Evolutionary conservation across 2,113 vertebrate species (phyloP), one percentile per base, ranked within the genome.

Genomic region (Coptodon rendalli): DNA sequence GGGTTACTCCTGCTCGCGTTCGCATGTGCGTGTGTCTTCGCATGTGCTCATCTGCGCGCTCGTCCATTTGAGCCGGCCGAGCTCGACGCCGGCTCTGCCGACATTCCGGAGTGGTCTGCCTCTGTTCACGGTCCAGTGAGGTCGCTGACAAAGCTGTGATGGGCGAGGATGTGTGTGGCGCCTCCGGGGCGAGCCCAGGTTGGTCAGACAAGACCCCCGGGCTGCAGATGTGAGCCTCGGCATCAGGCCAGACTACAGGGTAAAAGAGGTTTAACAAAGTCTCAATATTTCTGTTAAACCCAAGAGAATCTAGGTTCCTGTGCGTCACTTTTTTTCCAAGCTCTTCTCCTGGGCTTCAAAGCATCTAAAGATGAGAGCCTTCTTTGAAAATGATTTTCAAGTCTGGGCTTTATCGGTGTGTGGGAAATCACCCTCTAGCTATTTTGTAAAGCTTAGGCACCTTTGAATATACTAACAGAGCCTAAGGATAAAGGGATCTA

Each of bases 341-440:
- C 87, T 83, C 88, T 87, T 91, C 94, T 93, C 84, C 80, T 57
- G 78, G 91, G 84, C 91, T 94, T 96, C 91, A 96, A 94, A 95
- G 95, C 83, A 78, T 92, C 93, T 92, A 53, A 86, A 93, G 90
- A 91, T 89, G 80, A 90, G 90, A 89, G 87, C 36, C 87, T 56
- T 86, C 94, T 95, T 94, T 96, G 92, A 94, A 96, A 95, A 93
- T 91, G 90, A 94, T 95, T 95, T 94, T 93, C 81, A 90, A 95
- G 89, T 93, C 91, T 89, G 86, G 81, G 89, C 90, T 94, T 95
- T 94, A 95, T 95, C 92, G 91, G 91, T 80, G 89, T 95, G 91
- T 93, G 93, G 90, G 92, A 94, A 96, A 94, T 95, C 94, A 92
- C 89, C 95, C 94, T 85, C 89, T 9, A 93, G 94, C 93, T 92